Base-by-base conservation (phyloP, 2,888 invertebrate species). In the Chromoteleia sp. region DNA sequence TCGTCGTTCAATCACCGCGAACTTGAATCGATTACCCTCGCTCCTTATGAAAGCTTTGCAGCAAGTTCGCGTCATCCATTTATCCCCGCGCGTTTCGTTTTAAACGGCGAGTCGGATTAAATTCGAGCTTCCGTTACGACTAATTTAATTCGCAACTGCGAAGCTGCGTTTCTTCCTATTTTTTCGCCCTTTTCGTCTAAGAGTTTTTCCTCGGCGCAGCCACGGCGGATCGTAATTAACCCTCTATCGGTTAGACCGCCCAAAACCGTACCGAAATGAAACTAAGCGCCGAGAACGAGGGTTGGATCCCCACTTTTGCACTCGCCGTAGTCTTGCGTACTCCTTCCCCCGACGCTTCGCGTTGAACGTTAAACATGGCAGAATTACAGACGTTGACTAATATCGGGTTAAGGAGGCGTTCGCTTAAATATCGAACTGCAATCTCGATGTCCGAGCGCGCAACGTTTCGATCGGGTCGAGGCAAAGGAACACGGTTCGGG, bases 291-390 rank as follows among this genome's bases (percentile, higher is more conserved):
- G 80, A 61, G 75, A 68, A 63, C 74, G 74, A 68, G 74, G 80
- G 80, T 80, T 43, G 68, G 36, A 17, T 68, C 75, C 75, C 80
- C 80, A 67, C 67, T 48, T 43, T 43, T 30, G 8, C 36, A 15
- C 48, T 14, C 21, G 19, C 15, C 63, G 52, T 59, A 45, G 61
- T 80, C 74, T 80, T 80, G 74, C 68, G 74, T 67, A 73, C 48
- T 61, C 80, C 80, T 74, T 41, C 68, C 70, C 48, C 41, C 56
- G 41, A 65, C 1, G 75, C 75, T 61, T 75, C 59, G 61, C 75
- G 75, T 65, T 75, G 65, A 81, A 81, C 71, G 71, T 76, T 81
- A 76, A 81, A 81, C 81, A 76, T 76, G 81, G 81, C 76, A 81
- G 81, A 70, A 71, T 71, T 81, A 76, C 71, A 76, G 79, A 59